Evolutionary conservation across 2,113 vertebrate species (phyloP).

Genomic region (Dasyurus viverrinus): DNA sequence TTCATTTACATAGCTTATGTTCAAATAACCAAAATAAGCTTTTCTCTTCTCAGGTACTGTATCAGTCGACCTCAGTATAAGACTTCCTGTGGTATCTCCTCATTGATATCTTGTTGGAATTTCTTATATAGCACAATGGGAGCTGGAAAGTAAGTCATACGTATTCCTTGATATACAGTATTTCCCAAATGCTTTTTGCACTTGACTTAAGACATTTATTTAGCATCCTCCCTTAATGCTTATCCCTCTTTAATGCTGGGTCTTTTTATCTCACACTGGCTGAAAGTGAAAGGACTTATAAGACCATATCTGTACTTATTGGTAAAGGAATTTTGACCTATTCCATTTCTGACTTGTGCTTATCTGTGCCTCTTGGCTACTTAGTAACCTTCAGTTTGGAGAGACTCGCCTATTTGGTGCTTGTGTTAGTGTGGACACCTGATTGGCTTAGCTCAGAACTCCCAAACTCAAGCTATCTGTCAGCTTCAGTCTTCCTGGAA

Average conservation of each 20-base stretch:
- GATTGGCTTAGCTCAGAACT: background rate
- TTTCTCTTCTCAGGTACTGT: constrained; percentile 91
- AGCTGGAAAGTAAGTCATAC: constrained; percentile 91
- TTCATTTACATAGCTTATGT: constrained; percentile 7
- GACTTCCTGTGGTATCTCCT: constrained; percentile 99
- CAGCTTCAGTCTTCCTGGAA: background rate
- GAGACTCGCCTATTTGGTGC: background rate
- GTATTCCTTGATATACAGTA: background rate
- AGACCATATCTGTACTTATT: background rate
- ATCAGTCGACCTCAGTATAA: constrained; percentile 99
- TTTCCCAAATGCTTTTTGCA: background rate
- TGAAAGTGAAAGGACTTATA: background rate
- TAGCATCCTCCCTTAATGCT: too few species aligned
- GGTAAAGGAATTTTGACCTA: background rate
- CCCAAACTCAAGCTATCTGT: background rate
- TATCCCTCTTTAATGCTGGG: background rate
- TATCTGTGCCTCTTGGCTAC: background rate
- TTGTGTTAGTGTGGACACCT: background rate
- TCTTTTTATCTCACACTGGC: background rate
- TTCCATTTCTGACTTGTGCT: background rate
- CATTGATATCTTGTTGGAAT: constrained; percentile 98
- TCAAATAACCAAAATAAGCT: constrained; percentile 15
- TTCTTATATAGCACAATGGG: constrained; percentile 97
- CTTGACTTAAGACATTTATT: background rate
- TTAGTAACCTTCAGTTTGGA: background rate